Base-by-base conservation (phyloP, 1,140 invertebrate genomes). In the Tribolium madens region DNA sequence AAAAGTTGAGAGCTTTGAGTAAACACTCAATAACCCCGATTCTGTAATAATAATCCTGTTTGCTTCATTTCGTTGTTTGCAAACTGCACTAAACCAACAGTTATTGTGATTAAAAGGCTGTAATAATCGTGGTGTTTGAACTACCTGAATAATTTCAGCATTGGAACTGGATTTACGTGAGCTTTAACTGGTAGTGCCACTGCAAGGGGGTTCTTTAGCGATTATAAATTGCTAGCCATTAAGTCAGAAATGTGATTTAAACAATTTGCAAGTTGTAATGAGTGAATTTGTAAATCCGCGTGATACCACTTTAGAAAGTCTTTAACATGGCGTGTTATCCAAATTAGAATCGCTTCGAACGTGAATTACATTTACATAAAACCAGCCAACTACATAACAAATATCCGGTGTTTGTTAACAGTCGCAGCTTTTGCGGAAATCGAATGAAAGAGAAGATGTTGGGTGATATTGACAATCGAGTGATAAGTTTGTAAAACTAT, bases 381-480 rank as follows among this genome's bases (percentile, higher is more conserved):
- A 26, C n/a, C 21, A 64, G 21, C n/a, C 14, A 64, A 64, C 57
- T 64, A 64, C 31, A 33, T 64, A 64, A 64, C 26, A 64, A 64
- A 64, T 64, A 64, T 64, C 57, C 57, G 57, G 2, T 36, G 13
- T 12, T 10, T 26, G 17, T 64, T 64, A 64, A 12, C 21, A 57
- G n/a, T 17, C 52, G 9, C 52, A 57, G 9, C 13, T 50, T 50
- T 50, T 50, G 48, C 48, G 48, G 48, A 50, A 50, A 50, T 50
- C 5, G 48, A 50, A 50, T 42, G n/a, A 42, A n/a, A 42, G 21
- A 26, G 3, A 5, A 26, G 21, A 4, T 26, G 21, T 26, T 26
- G 1, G n/a, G 21, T 5, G 21, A 21, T 21, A 21, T 21, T 21
- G 18, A 2, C n/a, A n/a, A n/a, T 21, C 18, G 18, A 21, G 18